These are phyloP conservation scores for Eueides isabella DNA, from an alignment of 1,140 invertebrate genomes.

Conservation along the genomic window DNA sequence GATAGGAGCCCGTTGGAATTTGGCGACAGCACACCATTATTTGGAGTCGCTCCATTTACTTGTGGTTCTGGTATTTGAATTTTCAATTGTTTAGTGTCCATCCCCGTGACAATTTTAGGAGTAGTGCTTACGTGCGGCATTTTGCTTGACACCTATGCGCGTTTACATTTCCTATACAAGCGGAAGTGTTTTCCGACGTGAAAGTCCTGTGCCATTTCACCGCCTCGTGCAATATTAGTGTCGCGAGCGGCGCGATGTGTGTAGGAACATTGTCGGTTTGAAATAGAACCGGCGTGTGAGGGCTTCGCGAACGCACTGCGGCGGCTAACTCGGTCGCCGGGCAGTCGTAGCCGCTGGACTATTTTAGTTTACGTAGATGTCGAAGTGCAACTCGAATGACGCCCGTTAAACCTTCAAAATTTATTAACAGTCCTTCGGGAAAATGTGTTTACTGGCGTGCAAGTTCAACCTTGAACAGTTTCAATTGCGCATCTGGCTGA, in stretches of 20 bases:
- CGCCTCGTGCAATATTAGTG: conserved; percentile 64
- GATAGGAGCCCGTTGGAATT: conserved; percentile 65
- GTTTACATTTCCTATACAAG: conserved; percentile 68
- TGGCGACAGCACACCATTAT: conserved; percentile 55
- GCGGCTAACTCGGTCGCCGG: conserved; percentile 76
- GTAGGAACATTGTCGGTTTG: conserved; percentile 67
- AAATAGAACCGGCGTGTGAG: conserved; percentile 78
- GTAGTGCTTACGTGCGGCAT: conserved; percentile 60
- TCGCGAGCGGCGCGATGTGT: conserved; percentile 64
- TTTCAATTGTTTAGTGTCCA: conserved; percentile 50
- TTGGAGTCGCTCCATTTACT: conserved; percentile 45
- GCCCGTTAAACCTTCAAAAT: conserved; percentile 66
- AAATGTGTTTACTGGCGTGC: conserved; percentile 19
- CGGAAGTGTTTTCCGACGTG: conserved; percentile 67
- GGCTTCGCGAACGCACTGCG: conserved; percentile 70
- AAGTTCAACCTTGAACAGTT: conserved; percentile 22
- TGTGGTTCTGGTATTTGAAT: conserved; percentile 64
- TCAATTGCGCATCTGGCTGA: conserved; percentile 13
- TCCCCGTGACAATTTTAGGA: conserved; percentile 44
- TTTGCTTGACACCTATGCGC: conserved; percentile 48
- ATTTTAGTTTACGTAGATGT: conserved; percentile 79
- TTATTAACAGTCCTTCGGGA: conserved; percentile 31
- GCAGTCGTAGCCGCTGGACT: conserved; percentile 68
- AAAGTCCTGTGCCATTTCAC: conserved; percentile 78
- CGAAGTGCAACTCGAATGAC: conserved; percentile 70